These are phyloP conservation scores for Hydraecia micacea DNA, from an alignment of 2,888 invertebrate species.

Conservation along the genomic window DNA sequence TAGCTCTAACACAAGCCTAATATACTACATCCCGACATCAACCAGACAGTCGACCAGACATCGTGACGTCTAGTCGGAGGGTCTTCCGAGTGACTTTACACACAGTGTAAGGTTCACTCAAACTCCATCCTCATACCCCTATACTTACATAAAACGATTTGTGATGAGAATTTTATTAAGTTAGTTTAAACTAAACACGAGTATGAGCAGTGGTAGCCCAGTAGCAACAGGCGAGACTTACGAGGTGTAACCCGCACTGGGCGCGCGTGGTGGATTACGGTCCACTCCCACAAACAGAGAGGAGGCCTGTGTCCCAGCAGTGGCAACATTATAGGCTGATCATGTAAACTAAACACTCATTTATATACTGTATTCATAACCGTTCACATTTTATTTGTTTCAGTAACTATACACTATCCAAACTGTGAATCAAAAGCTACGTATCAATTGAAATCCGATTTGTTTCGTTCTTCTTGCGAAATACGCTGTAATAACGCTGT, in stretches of 20 bases:
- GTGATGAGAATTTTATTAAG: background rate
- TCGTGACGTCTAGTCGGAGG: no score
- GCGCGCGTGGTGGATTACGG: background rate
- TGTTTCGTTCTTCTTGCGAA: constrained; percentile 85
- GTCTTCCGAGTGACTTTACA: no score
- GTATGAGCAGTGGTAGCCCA: background rate
- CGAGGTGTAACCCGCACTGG: background rate
- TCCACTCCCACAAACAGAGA: background rate
- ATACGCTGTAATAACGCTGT: constrained; percentile 83
- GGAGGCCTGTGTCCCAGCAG: no score
- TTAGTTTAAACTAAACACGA: background rate
- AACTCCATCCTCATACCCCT: background rate
- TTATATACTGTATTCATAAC: background rate
- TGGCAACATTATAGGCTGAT: background rate
- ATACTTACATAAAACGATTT: background rate
- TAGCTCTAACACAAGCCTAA: background rate
- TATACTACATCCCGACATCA: background rate
- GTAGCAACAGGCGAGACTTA: background rate
- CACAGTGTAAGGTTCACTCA: no score
- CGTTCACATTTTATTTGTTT: constrained; percentile 44
- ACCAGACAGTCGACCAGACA: background rate
- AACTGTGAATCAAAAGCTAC: constrained; percentile 78
- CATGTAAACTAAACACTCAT: background rate
- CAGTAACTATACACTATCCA: constrained; percentile 82
- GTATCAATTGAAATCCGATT: constrained; percentile 71